Base-by-base conservation (phyloP, 2,113 vertebrate genomes). In the Neogobius melanostomus region DNA sequence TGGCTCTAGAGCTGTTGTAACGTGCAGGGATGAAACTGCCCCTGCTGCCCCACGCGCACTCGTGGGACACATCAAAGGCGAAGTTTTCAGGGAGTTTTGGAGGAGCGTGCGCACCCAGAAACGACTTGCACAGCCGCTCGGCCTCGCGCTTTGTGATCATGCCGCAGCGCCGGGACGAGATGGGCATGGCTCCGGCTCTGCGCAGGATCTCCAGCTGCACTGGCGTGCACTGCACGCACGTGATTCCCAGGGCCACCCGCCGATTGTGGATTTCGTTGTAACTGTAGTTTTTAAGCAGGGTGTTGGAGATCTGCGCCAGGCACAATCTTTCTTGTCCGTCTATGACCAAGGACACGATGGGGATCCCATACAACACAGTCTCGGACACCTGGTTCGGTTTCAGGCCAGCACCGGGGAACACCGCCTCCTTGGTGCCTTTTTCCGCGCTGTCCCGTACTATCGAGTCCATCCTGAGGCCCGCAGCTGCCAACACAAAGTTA, bases 351-450 rank as follows among this genome's bases (percentile, higher is more conserved):
- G 95, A 97, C 57, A 98, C 96, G 70, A 98, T 98, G 76, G 96
- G 97, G 84, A 98, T 95, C 81, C 97, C 97, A 84, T 98, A 98
- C 85, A 98, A 91, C 42, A 94, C 94, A 44, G 96, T 96, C 91
- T 98, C 94, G n/a, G 95, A 95, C 80, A 98, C 96, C 82, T 98
- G 96, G 91, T 98, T 98, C 81, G 97, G 95, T 79, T 98, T 98
- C 54, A 98, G 92, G 71, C 92, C 90, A 64, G 91, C 92, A 70
- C 90, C 92, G 48, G 95, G 88, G 87, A 96, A 97, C 57, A 92
- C 87, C 88, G 95, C 89, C 90, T 98, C 96, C 86, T 98, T 97
- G 63, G 96, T 95, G 91, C 90, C 94, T 70, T 96, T 95, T 47
- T 96, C 95, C 72, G 95, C 93, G 91, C 91, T 95, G 84, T 98